phyloP scores from a whole-genome alignment of 2,888 invertebrate species.

The Papilio gigon region DNA sequence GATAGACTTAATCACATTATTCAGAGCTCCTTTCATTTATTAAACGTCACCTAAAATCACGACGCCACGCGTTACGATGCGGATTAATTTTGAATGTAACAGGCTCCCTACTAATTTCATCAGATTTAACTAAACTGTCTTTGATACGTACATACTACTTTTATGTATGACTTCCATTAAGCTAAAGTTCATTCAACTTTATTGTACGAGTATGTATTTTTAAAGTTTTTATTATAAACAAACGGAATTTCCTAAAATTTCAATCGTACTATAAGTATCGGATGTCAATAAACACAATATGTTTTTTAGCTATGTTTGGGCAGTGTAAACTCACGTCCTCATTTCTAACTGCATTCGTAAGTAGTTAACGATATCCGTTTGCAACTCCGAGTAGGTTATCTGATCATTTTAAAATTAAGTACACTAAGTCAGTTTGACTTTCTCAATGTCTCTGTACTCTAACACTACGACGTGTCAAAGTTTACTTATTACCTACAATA shows the following conservation, averaged over 20 bases:
- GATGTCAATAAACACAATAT: too few relatives aligned
- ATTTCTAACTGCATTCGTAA: too few relatives aligned
- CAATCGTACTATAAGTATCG: too few relatives aligned
- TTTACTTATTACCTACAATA: not conserved
- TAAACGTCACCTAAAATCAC: slow-evolving; percentile 23
- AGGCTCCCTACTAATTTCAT: slow-evolving; percentile 5
- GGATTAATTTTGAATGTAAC: slow-evolving; percentile 24
- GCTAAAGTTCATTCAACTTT: not conserved
- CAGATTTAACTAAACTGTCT: slow-evolving; percentile 17
- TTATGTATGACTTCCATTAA: not conserved
- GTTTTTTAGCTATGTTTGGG: too few relatives aligned
- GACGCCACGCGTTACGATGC: slow-evolving; percentile 1
- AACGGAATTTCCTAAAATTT: not conserved
- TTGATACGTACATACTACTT: not conserved
- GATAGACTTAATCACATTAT: slow-evolving; percentile 22
- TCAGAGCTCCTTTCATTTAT: slow-evolving; percentile 16
- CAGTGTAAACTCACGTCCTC: too few relatives aligned
- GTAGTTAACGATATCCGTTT: too few relatives aligned
- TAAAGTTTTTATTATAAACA: not conserved
- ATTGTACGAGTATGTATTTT: not conserved
- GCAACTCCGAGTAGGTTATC: too few relatives aligned
- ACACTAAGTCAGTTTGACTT: too few relatives aligned
- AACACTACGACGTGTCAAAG: not conserved
- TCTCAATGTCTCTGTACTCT: too few relatives aligned
- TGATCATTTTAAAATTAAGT: too few relatives aligned